Evolutionary conservation across 2,888 invertebrate species (phyloP).

Genomic region (Acronicta alni): DNA sequence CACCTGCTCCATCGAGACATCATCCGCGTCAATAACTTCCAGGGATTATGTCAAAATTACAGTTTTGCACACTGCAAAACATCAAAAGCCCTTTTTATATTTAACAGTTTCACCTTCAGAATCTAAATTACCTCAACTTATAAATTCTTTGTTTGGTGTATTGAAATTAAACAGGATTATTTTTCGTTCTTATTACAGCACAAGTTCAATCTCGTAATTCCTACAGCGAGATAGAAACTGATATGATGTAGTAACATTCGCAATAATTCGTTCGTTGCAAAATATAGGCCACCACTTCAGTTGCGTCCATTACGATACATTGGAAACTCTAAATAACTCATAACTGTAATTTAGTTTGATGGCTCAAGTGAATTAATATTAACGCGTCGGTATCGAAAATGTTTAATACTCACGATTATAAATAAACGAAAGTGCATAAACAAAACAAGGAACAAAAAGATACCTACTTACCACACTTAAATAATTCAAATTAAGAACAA

Average conservation of each 20-base stretch:
- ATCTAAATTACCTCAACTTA: background rate
- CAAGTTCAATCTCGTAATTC: conserved; percentile 24
- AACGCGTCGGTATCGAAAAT: conserved; percentile 10
- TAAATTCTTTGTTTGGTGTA: background rate
- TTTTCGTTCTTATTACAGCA: conserved; percentile 10
- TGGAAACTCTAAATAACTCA: conserved; percentile 48
- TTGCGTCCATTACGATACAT: conserved; percentile 59
- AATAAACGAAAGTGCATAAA: conserved; percentile 3
- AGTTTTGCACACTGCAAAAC: conserved; percentile 24
- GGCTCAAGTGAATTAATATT: conserved; percentile 39
- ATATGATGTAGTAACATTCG: conserved; percentile 64
- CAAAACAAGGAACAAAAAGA: conserved; percentile 13
- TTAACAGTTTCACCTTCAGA: conserved; percentile 14
- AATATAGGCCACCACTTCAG: conserved; percentile 76
- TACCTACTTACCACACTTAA: conserved; percentile 45
- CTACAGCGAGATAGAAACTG: conserved; percentile 36
- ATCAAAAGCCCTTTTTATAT: conserved; percentile 50
- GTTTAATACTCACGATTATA: background rate
- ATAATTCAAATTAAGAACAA: conserved; percentile 14
- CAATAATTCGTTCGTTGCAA: conserved; percentile 69
- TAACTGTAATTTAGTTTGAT: conserved; percentile 48
- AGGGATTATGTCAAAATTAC: conserved; percentile 41
- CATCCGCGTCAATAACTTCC: conserved; percentile 35
- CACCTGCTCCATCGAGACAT: conserved; percentile 48
- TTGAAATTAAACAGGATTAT: conserved; percentile 22